Conservation (phyloP, 2,113 vertebrate species). For the Mesocricetus auratus region DNA sequence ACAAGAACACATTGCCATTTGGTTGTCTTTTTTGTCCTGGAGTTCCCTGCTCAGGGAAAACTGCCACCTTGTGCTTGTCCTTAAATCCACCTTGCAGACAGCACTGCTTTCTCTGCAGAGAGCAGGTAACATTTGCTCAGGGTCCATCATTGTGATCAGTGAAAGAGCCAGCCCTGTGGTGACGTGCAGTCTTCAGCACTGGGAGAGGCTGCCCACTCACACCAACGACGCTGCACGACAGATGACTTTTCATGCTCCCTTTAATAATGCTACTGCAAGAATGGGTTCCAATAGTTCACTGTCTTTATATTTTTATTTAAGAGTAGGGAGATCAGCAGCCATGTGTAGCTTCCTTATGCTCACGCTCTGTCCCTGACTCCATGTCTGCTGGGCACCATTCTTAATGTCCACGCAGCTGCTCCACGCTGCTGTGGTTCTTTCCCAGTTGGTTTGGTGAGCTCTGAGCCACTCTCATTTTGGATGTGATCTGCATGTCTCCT, state of each 20-base stretch:
- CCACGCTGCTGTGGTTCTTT: background rate
- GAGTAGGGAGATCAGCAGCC: background rate
- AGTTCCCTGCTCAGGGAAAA: background rate
- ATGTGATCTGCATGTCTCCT: background rate
- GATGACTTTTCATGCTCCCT: background rate
- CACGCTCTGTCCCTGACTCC: background rate
- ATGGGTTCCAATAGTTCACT: background rate
- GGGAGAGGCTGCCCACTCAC: background rate
- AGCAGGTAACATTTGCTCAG: background rate
- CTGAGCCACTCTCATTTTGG: background rate
- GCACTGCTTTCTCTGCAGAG: background rate
- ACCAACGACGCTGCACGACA: background rate
- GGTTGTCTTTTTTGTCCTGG: background rate
- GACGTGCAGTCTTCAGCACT: no score
- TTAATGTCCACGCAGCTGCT: background rate
- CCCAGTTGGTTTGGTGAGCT: background rate
- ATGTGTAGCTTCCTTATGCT: background rate
- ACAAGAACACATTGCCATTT: background rate
- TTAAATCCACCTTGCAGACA: background rate
- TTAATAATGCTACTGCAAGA: background rate
- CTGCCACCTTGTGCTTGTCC: background rate
- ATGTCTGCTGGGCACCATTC: background rate
- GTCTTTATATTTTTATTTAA: background rate
- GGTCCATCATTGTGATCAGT: background rate
- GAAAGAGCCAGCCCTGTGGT: background rate